Conservation (phyloP, 2,113 vertebrate species). For the Mobula hypostoma region DNA sequence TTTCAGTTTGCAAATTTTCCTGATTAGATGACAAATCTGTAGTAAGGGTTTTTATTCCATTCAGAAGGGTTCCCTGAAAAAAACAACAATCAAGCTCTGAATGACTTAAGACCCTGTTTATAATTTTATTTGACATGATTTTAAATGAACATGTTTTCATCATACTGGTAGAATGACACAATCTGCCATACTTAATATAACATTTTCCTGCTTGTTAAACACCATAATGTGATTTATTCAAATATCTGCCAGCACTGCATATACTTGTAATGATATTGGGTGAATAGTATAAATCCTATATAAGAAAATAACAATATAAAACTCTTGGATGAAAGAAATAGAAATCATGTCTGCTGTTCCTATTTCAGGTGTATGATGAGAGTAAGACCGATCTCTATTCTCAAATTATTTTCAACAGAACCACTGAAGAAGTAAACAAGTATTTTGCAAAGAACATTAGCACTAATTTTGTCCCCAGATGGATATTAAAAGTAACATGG, state of each 20-base stretch:
- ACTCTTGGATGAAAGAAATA: neutral
- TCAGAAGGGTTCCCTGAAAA: neutral
- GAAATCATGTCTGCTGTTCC: slow-evolving; percentile 17
- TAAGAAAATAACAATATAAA: neutral
- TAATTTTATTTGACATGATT: neutral
- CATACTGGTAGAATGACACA: neutral
- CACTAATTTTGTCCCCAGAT: slow-evolving; percentile 54
- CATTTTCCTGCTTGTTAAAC: neutral
- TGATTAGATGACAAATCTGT: neutral
- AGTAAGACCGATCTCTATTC: slow-evolving; percentile 56
- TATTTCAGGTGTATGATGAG: slow-evolving; percentile 52
- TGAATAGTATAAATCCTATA: neutral
- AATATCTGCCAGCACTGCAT: neutral
- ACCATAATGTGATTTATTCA: neutral
- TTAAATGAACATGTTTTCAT: neutral
- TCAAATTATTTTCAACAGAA: slow-evolving; percentile 62
- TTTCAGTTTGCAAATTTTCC: neutral
- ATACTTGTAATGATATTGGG: neutral
- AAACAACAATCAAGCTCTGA: neutral
- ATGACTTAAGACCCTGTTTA: neutral
- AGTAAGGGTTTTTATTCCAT: neutral
- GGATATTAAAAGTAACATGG: slow-evolving; percentile 73
- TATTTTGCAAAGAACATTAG: slow-evolving; percentile 49
- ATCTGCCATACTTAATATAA: neutral
- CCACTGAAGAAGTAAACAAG: slow-evolving; percentile 53